Percentiles rank a stretch among this genome's conserved stretches.
These are phyloP conservation scores for Prunella himalayana DNA, from an alignment of 2,113 vertebrate genomes.

Conservation along the genomic window DNA sequence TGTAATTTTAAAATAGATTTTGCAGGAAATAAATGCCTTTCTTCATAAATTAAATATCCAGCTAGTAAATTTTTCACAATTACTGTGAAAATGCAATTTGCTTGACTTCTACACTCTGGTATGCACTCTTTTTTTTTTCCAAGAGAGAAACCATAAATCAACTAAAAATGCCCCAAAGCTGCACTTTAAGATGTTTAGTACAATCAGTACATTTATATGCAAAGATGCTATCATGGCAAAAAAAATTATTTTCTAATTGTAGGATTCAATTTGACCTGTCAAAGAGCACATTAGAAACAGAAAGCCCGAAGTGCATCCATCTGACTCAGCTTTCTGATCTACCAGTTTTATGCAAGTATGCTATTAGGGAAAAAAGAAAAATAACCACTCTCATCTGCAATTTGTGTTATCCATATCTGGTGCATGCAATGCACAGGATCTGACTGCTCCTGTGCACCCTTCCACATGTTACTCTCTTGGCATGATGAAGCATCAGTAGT, in stretches of 20 bases:
- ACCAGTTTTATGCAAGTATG: not conserved
- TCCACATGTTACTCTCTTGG: not conserved
- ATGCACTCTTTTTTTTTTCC: not conserved
- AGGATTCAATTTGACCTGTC: not conserved
- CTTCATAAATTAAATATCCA: not conserved
- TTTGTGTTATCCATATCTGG: not conserved
- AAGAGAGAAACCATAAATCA: not conserved
- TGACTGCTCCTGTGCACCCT: not conserved
- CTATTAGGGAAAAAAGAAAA: not conserved
- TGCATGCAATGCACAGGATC: not conserved
- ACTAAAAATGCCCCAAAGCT: not conserved
- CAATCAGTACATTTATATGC: not conserved
- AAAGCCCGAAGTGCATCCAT: not conserved
- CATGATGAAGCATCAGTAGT: not conserved
- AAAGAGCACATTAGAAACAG: not conserved
- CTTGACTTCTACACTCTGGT: not conserved
- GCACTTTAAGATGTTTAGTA: not conserved
- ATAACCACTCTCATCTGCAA: not conserved
- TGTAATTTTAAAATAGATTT: not conserved
- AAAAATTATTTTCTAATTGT: not conserved
- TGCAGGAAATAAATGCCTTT: not conserved
- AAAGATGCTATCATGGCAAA: not conserved
- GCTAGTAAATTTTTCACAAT: not conserved
- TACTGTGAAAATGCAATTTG: not conserved
- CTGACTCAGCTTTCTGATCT: not conserved